Conservation (phyloP, 2,797 vertebrate species). For the Amniataba percoides region DNA sequence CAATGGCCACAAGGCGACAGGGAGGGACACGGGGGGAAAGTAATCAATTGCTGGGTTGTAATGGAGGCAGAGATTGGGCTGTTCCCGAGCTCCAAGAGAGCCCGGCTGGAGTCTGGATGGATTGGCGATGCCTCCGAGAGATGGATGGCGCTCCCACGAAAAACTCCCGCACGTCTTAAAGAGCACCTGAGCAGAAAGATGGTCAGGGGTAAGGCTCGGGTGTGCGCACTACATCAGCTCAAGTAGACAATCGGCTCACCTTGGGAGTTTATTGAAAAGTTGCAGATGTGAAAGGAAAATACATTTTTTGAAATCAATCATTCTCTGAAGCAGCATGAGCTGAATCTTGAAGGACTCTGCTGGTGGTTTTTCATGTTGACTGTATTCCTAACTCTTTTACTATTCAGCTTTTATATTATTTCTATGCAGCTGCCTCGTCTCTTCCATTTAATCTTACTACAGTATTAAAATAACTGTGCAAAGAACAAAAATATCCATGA, state of each 20-base stretch:
- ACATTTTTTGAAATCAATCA: conserved; percentile 34
- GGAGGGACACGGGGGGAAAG: conserved; percentile 46
- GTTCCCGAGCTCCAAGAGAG: conserved; percentile 56
- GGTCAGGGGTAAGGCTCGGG: conserved; percentile 28
- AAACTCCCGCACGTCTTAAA: conserved; percentile 69
- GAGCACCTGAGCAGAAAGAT: conserved; percentile 55
- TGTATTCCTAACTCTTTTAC: neutral
- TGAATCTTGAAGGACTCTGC: conserved; percentile 4
- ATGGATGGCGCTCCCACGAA: conserved; percentile 73
- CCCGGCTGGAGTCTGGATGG: conserved; percentile 60
- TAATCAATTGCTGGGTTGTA: conserved; percentile 77
- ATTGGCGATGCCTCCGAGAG: conserved; percentile 64
- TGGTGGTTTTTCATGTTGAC: neutral
- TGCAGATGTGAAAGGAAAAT: conserved; percentile 43
- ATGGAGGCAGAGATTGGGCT: conserved; percentile 73
- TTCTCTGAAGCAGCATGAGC: neutral
- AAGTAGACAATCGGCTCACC: conserved; percentile 50
- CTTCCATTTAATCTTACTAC: neutral
- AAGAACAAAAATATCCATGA: neutral
- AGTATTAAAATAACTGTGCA: conserved; percentile 8
- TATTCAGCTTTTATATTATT: conserved; percentile 4
- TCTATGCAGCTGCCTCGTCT: neutral
- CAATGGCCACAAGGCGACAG: conserved; percentile 55
- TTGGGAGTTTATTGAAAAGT: conserved; percentile 54
- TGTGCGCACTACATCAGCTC: conserved; percentile 42